Conservation (phyloP, 2,888 invertebrate genomes). For the Tipula unca region DNA sequence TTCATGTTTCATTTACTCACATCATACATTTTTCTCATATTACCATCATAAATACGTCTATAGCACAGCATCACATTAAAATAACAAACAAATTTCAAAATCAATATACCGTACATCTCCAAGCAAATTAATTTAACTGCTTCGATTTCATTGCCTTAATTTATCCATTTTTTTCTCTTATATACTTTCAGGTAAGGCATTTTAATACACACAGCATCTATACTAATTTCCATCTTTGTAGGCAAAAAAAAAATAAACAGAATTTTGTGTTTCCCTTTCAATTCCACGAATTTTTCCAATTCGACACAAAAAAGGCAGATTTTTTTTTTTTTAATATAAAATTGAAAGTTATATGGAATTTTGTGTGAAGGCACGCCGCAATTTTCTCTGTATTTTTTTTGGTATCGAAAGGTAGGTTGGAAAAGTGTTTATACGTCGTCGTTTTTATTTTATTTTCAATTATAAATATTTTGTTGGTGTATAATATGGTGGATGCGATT, state of each 20-base stretch:
- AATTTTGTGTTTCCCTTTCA: background rate
- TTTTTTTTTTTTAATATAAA: background rate
- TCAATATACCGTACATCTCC: background rate
- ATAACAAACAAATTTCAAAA: background rate
- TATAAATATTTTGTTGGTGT: background rate
- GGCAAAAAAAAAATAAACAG: background rate
- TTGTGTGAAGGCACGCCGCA: background rate
- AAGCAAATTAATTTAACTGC: background rate
- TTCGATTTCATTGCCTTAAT: background rate
- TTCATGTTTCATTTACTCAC: no score
- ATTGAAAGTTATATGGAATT: background rate
- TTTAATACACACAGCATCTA: background rate
- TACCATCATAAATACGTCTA: no score
- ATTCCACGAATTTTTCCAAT: background rate
- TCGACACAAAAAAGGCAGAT: background rate
- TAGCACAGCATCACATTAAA: no score
- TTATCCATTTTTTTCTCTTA: background rate
- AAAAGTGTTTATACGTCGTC: background rate
- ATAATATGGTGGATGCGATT: background rate
- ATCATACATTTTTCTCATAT: no score
- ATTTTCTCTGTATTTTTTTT: background rate
- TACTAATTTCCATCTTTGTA: background rate
- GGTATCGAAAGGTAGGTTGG: background rate
- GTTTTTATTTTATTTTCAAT: background rate
- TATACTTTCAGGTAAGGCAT: background rate